A percentile compares a stretch with the other conserved stretches of the same genome.
Conservation (phyloP, 2,797 vertebrate genomes). For the Bucorvus abyssinicus region DNA sequence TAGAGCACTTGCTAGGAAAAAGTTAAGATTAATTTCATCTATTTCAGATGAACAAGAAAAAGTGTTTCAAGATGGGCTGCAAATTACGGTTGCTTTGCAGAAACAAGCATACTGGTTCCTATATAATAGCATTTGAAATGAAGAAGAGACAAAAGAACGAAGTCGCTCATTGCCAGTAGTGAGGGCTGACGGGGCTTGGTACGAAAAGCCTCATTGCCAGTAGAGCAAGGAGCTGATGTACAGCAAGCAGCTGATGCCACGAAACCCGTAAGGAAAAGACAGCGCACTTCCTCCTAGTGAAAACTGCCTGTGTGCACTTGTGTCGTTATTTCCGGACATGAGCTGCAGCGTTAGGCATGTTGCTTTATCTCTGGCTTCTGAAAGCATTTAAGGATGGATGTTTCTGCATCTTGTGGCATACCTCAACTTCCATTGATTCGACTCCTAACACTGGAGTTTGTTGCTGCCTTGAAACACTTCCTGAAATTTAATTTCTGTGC, state of each 20-base stretch:
- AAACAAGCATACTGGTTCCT: neutral
- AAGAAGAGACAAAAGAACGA: neutral
- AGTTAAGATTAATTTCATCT: neutral
- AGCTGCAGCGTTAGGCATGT: fast-evolving
- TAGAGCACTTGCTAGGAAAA: neutral
- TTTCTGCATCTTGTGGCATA: neutral
- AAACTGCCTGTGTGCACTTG: neutral
- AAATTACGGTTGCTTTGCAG: neutral
- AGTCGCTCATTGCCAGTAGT: neutral
- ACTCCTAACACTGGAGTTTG: neutral
- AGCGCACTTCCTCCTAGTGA: neutral
- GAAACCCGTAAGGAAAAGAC: neutral
- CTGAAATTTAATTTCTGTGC: neutral
- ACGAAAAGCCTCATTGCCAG: neutral
- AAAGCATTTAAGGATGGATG: neutral
- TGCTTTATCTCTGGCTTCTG: neutral
- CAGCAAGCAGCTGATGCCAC: neutral
- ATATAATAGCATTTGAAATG: neutral
- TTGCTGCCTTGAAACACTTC: neutral
- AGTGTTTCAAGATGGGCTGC: neutral
- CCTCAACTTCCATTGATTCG: neutral
- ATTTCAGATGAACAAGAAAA: neutral
- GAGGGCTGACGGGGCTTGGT: neutral
- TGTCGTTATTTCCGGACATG: neutral
- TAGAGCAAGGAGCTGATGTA: neutral